Evolutionary conservation across 2,888 invertebrate species (phyloP).

Genomic region (Rhamnusium bicolor): DNA sequence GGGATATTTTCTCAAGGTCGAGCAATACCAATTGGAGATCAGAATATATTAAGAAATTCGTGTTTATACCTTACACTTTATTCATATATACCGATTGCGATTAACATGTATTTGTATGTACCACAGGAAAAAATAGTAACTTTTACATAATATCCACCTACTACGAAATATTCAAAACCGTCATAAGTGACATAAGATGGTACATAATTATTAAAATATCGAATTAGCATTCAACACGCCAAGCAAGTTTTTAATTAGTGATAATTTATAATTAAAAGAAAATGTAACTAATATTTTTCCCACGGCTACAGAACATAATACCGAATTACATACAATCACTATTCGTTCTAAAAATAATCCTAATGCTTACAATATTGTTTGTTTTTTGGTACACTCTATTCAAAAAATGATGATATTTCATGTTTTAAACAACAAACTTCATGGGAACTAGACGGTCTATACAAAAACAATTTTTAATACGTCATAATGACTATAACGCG

Average conservation of each 20-base stretch:
- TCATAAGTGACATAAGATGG: background rate
- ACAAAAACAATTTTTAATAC: slow-evolving; percentile 15
- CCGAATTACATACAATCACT: slow-evolving; percentile 7
- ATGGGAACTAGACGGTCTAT: slow-evolving; percentile 23
- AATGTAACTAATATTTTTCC: slow-evolving; percentile 25
- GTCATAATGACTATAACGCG: slow-evolving; percentile 16
- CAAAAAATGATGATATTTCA: slow-evolving; percentile 29
- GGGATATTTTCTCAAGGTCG: too few relatives aligned
- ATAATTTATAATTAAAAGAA: slow-evolving; percentile 25
- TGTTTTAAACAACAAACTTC: slow-evolving; percentile 15
- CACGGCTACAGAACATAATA: background rate
- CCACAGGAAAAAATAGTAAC: too few relatives aligned
- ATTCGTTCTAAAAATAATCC: slow-evolving; percentile 9
- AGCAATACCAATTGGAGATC: too few relatives aligned
- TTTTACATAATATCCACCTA: too few relatives aligned
- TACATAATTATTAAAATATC: background rate
- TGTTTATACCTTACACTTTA: too few relatives aligned
- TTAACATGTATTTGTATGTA: too few relatives aligned
- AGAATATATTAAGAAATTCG: too few relatives aligned
- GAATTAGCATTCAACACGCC: background rate
- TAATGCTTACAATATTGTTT: background rate
- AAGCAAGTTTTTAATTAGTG: background rate
- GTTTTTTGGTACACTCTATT: slow-evolving; percentile 18
- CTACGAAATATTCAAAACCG: too few relatives aligned
- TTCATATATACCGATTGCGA: too few relatives aligned